Evolutionary conservation across 2,113 vertebrate species (phyloP).

Genomic region (Oryzias melastigma): DNA sequence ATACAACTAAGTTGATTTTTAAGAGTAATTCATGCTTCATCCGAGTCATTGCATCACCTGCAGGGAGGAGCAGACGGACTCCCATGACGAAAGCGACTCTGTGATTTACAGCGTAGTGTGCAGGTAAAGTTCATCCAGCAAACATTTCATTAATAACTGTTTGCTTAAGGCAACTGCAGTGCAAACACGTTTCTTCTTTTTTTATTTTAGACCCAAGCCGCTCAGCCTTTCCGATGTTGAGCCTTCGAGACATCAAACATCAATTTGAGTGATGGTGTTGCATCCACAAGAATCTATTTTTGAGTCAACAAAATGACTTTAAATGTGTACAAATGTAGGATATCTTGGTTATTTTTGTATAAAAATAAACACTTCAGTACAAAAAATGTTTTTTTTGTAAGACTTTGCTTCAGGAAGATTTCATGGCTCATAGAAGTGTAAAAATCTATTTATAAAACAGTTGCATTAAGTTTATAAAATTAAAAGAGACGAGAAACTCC

Average conservation of each 20-base stretch:
- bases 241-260: background rate
- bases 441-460: too few relatives aligned
- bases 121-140: conserved; percentile 33
- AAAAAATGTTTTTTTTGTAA: too few relatives aligned
- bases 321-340: too few relatives aligned
- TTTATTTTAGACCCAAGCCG: background rate
- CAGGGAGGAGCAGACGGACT: conserved; percentile 32
- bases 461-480: too few relatives aligned
- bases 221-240: background rate
- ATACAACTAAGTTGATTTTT: background rate
- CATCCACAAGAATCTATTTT: background rate
- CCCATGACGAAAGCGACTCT: background rate
- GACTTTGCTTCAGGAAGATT: too few relatives aligned
- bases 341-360: too few relatives aligned
- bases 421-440: too few relatives aligned
- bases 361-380: too few relatives aligned
- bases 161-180: conserved; percentile 4
- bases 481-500: too few relatives aligned
- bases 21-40: conserved; percentile 1
- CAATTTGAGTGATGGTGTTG: background rate
- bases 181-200: conserved; percentile 1
- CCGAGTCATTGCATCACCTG: background rate
- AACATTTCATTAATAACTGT: conserved; percentile 14
- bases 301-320: too few relatives aligned
- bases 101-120: conserved; percentile 44